Base-by-base conservation (phyloP, 2,888 invertebrate species). In the Drosophila merina region DNA sequence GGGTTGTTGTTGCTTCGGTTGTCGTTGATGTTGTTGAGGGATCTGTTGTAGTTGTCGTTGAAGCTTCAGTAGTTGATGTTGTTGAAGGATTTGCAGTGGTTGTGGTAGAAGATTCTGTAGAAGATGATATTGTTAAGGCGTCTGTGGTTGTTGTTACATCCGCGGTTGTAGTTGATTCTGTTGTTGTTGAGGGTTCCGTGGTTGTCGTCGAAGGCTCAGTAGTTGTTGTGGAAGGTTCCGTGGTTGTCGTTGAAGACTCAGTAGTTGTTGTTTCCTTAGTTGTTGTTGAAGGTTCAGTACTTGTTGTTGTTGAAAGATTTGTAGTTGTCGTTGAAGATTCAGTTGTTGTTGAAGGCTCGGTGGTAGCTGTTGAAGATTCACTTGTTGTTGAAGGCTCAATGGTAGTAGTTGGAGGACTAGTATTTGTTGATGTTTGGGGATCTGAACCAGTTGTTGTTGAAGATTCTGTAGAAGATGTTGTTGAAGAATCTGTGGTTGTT, bases 301-400 rank as follows among this genome's bases (percentile, higher is more conserved):
- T 10, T 31, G 20, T 33, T 4, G 44, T 4, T 5, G 44, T 44
- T 14, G 26, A 8, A 28, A 7, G 14, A 7, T 48, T 6, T 0
- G 9, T 9, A 10, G 25, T 9, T 42, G 54, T 28, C 28, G 54
- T 30, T 44, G 54, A 44, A 3, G 9, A 40, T 4, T 28, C 28
- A 28, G 28, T 28, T 31, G 54, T 30, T 44, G 54, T 54, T 9
- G n/a, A 40, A 38, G 51, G 25, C 1, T 42, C 42, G 7, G 8
- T 30, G 12, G n/a, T 5, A 20, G 20, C 20, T 20, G 20, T 20
- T 20, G 20, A 20, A 20, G 20, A 20, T 20, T 20, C 20, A 20
- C 2, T 44, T 31, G 51, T 26, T 51, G 47, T 25, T 4, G 28
- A 33, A 33, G 33, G 26, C 1, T n/a, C 44, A 2, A 10, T 10